Percentiles rank a stretch among this genome's conserved stretches.
These are phyloP conservation scores for Myotis davidii DNA, from an alignment of 2,113 vertebrate species.

Conservation along the genomic window DNA sequence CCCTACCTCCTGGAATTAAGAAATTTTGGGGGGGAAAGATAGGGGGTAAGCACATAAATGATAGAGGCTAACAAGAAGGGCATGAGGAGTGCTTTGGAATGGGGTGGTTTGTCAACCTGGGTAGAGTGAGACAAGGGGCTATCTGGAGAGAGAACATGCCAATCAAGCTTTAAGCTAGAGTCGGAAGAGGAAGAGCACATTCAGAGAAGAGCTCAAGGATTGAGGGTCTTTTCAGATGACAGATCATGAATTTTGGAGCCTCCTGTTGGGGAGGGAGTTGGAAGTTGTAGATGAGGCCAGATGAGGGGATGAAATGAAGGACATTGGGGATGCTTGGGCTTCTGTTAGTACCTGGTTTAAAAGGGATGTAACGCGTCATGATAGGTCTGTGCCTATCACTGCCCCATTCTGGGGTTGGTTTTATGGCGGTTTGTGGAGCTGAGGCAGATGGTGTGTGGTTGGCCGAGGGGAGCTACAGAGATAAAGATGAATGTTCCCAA, in stretches of 20 bases:
- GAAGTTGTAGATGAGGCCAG: background rate
- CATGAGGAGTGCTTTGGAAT: background rate
- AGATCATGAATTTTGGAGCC: background rate
- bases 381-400: background rate
- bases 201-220: background rate
- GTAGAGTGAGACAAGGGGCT: background rate
- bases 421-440: background rate
- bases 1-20: no score
- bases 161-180: background rate
- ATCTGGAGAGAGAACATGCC: background rate
- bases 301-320: background rate
- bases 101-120: background rate
- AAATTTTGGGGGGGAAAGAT: background rate
- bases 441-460: background rate
- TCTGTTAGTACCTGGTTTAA: background rate
- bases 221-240: background rate
- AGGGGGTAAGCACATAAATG: background rate
- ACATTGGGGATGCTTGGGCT: rapidly evolving
- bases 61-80: background rate
- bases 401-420: background rate
- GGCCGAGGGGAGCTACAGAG: background rate
- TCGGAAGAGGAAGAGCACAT: background rate
- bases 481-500: background rate
- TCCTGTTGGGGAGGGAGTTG: background rate
- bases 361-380: background rate